Evolutionary conservation across 2,797 vertebrate species (phyloP), one percentile per base, ranked within the genome.

Genomic region (Chanos chanos): DNA sequence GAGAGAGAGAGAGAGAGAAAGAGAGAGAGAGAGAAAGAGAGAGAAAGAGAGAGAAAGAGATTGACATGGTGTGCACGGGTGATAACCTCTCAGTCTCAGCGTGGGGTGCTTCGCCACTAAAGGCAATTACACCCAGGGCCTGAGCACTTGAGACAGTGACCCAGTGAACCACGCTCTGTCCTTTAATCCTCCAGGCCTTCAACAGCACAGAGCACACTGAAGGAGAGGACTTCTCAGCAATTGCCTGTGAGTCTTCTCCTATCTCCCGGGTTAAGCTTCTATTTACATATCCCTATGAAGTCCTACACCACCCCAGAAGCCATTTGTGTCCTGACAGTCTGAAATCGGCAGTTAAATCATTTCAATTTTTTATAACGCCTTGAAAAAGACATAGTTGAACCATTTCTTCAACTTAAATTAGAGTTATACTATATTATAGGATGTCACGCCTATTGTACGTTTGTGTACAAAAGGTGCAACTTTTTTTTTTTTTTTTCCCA

Each of bases 211-310:
- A 43, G 39, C 55, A 40, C 61, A 58, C 55, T 7, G 30, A 68
- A 56, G 68, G 52, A 66, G 49, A 74, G 61, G 67, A 77, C 83
- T 77, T 77, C 62, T 70, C 31, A 78, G 79, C 74, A 82, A 84
- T 85, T 84, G 81, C 77, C 76, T 75, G 64, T 67, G 73, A 82
- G 73, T 71, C 68, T 36, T 68, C 25, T 41, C 58, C 55, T 71
- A 75, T 85, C 77, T 78, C 70, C 30, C 15, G 25, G 76, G 68
- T 60, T 79, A 79, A 81, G 70, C 76, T 71, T 80, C 61, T 81
- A 83, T 87, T 85, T 85, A 86, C 81, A 84, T 82, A 79, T 72
- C 71, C 72, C 73, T 75, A 70, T 69, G 61, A 73, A 79, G 74
- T 53, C 66, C 70, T 62, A 61, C 65, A 65, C 66, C 56, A 59